A percentile compares a stretch with the other conserved stretches of the same genome.
phyloP scores from a whole-genome alignment of 2,113 vertebrate genomes.

The Synchiropus splendidus region DNA sequence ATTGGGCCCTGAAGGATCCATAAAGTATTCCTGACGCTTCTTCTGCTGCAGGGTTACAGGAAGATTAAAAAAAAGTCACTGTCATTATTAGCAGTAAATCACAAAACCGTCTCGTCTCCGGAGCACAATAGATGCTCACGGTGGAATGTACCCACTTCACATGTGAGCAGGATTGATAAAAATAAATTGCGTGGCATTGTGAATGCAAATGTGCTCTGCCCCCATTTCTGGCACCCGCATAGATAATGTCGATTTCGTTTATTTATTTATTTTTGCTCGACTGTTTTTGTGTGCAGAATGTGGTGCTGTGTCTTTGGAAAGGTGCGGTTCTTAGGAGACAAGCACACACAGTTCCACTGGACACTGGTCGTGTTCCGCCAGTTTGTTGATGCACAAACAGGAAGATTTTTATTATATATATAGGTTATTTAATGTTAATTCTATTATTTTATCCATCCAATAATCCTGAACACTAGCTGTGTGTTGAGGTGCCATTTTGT shows the following conservation, averaged over 20 bases:
- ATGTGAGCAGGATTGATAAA: slow-evolving; percentile 17
- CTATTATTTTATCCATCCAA: too few species aligned
- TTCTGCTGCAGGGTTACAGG: slow-evolving; percentile 4
- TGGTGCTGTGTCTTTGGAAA: slow-evolving; percentile 17
- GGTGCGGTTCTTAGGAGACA: slow-evolving; percentile 29
- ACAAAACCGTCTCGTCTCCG: slow-evolving; percentile 2
- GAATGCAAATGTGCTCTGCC: slow-evolving; percentile 16
- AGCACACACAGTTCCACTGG: slow-evolving; percentile 35
- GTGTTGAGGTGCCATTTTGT: too few species aligned
- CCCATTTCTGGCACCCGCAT: slow-evolving; percentile 13
- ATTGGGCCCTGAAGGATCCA: too few species aligned
- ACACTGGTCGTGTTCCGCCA: slow-evolving; percentile 27
- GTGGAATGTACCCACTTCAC: slow-evolving; percentile 7
- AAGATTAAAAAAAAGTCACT: slow-evolving; percentile 10
- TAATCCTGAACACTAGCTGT: too few species aligned
- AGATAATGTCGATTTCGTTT: slow-evolving; percentile 18
- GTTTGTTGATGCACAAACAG: too few species aligned
- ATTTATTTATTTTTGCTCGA: slow-evolving; percentile 1
- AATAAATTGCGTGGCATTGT: slow-evolving; percentile 16
- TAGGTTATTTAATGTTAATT: too few species aligned
- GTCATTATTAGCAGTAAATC: slow-evolving; percentile 2
- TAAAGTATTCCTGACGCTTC: too few species aligned
- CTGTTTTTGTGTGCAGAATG: slow-evolving; percentile 9
- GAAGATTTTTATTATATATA: too few species aligned
- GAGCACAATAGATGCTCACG: neutral